Evolutionary conservation across 2,797 vertebrate species (phyloP), one percentile per base, ranked within the genome.

Genomic region (Eurystomus glaucurus): DNA sequence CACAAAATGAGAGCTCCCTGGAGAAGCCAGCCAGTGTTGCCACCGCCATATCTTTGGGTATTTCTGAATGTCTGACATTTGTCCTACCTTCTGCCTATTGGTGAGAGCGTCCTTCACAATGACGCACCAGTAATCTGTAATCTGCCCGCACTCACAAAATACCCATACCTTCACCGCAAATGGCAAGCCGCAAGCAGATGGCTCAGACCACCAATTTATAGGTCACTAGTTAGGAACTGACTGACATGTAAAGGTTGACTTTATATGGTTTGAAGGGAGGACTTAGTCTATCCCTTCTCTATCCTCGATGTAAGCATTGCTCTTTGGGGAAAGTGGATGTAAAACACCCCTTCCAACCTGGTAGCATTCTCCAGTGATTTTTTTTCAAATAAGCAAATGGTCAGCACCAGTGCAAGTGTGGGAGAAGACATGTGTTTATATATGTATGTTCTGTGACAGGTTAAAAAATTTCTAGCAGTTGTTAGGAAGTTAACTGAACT

Each of bases 401-500:
- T 31, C 55, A 69, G 21, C 16, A 28, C 14, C 13, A 39, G 61
- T 16, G 26, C 41, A 70, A 45, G 55, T 1, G 0, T 9, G n/a
- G 16, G 19, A 62, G 16, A 75, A 52, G 22, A 15, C 10, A 21
- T 11, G 3, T 10, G 11, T 22, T 22, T 66, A 21, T 51, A 28
- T 14, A 31, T 2, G 1, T 19, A 10, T 4, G 14, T 35, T 35
- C 50, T 51, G 8, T 45, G 55, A 41, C 51, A 74, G 70, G 22
- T 65, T 88, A 45, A 60, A 45, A 85, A 51, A 51, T 31, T 9
- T 39, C 28, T 54, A 15, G 21, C 11, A 25, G 4, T 5, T 31
- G 9, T 31, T 69, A 69, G 33, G 81, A 79, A 83, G 58, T 39
- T 48, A 84, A 71, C 35, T 79, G 62, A 81, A 70, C 89, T 76